These are phyloP conservation scores for Camponotus floridanus DNA, from an alignment of 1,140 invertebrate species.

Conservation along the genomic window DNA sequence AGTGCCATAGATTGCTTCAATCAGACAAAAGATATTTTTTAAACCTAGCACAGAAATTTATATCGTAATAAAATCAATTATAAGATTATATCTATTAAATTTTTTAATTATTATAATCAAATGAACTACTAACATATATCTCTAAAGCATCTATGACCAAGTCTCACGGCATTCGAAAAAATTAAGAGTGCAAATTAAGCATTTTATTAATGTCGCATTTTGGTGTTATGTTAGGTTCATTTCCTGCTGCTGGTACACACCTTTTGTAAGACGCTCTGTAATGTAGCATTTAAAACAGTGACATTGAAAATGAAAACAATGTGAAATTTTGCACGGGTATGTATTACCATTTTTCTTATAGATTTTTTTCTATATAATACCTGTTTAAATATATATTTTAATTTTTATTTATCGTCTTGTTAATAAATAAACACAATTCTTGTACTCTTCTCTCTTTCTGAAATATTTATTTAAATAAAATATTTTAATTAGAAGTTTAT, in stretches of 20 bases:
- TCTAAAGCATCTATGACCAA: background rate
- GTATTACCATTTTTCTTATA: constrained; percentile 40
- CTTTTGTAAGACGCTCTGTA: constrained; percentile 38
- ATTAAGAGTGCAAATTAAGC: background rate
- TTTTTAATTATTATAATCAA: background rate
- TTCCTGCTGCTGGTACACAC: constrained; percentile 48
- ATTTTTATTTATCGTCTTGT: constrained; percentile 33
- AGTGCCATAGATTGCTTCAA: background rate
- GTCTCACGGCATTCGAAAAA: background rate
- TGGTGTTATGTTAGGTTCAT: background rate
- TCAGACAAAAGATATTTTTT: background rate
- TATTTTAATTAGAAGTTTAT: constrained; percentile 22
- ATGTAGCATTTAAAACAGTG: constrained; percentile 37
- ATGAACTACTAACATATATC: background rate
- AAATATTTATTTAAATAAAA: constrained; percentile 52
- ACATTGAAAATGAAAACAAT: constrained; percentile 11
- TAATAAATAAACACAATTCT: constrained; percentile 26
- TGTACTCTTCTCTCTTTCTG: constrained; percentile 13
- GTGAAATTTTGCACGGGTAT: constrained; percentile 31
- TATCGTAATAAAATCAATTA: background rate
- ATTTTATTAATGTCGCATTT: constrained; percentile 39
- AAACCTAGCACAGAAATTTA: background rate
- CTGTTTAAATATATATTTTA: background rate
- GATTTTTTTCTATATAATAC: background rate
- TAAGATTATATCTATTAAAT: background rate